Base-by-base conservation (phyloP, 2,113 vertebrate species). In the Lepidothrix coronata region DNA sequence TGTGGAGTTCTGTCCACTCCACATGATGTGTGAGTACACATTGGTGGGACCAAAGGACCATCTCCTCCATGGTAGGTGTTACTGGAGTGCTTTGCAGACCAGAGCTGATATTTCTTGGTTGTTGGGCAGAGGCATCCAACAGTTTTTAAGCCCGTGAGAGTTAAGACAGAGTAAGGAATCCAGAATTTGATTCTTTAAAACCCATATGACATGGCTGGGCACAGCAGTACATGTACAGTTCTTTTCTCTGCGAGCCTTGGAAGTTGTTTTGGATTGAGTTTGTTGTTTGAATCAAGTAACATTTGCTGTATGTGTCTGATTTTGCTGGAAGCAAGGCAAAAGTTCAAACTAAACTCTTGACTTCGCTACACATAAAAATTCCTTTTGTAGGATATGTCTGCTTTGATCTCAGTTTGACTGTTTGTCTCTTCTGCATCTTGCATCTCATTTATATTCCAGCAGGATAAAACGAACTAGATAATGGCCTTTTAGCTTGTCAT, bases 401-500 rank as follows among this genome's bases (percentile, higher is more conserved):
- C 59, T 94, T 88, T 90, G 61, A 77, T 84, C 49, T 80, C 39
- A 61, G n/a, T 61, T 85, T 93, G 74, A 52, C 67, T 94, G 68
- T 85, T 92, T 86, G 41, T 84, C 74, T 94, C 85, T 88, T 93
- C 83, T 62, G 61, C 9, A 2, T 67, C 81, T 70, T 63, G 72
- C 74, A 57, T 78, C 88, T 85, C 14, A 91, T 96, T 95, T 94
- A 41, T 96, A 97, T 96, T 97, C 95, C 84, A 91, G 2, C 1
- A 2, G 70, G 51, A 59, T 93, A 66, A 95, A 92, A 90, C 79
- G 78, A 97, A 75, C 85, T 93, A 71, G 93, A 55, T 96, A 96
- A 94, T 88, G 81, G 93, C 70, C 70, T 91, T 95, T 93, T 91
- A 94, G 51, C 87, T 95, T 96, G 93, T 96, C 93, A 88, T 90